Evolutionary conservation across 2,797 vertebrate genomes (phyloP), one percentile per base, ranked within the genome.

Genomic region (Myotis myotis): DNA sequence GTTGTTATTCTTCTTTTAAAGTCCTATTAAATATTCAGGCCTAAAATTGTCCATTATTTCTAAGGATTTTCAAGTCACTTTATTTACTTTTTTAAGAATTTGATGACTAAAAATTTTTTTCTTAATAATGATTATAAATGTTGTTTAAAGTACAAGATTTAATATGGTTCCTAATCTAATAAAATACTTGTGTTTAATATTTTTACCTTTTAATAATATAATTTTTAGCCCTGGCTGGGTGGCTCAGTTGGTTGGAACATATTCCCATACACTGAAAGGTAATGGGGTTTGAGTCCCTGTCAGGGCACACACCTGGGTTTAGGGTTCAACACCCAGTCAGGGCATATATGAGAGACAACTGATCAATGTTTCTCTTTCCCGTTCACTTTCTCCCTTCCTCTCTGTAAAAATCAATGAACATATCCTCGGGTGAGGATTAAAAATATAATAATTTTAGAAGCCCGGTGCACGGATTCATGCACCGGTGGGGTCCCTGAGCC

Each of bases 51-150:
- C 53, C 33, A 79, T 49, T 88, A 78, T 38, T 94, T 87, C 94
- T 53, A 74, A 75, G 60, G 6, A 86, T 66, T 81, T 92, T 72
- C 28, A 89, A 78, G 19, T 78, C 47, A 72, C n/a, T 96, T 70
- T 13, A 62, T 66, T 92, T 85, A 86, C 1, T n/a, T 95, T 88
- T 74, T 94, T 5, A 83, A 72, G 55, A 95, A 95, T 33, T 89
- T 81, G 5, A 74, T 84, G 28, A 36, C 75, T n/a, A 13, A 80
- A 25, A 0, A 20, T 16, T 74, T 84, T 93, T 92, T 28, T 49
- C 57, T 76, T 19, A 85, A 30, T 53, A 12, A 53, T 66, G 28
- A 66, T 49, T 15, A 66, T 57, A 68, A 75, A 55, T 38, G 76
- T 68, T 78, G 13, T 38, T 90, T 93, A 81, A 90, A 23, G 9